Evolutionary conservation across 2,888 invertebrate species (phyloP), one percentile per base, ranked within the genome.

Genomic region (Plusia festucae): DNA sequence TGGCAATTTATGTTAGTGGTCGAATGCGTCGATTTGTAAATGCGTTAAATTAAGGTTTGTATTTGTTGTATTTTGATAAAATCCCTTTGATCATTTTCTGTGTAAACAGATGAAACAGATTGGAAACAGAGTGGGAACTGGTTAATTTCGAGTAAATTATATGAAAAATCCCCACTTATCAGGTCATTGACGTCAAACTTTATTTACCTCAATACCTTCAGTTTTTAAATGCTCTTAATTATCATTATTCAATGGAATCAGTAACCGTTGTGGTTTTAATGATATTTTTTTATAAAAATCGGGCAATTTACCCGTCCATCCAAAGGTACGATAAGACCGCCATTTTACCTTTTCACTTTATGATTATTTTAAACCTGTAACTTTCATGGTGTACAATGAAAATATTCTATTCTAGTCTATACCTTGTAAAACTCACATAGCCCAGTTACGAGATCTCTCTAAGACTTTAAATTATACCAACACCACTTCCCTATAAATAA

Each of bases 1-100:
- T 69, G 49, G 53, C 44, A 59, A 66, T 76, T 69, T 65, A 73
- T 58, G 55, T 24, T 65, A 58, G 51, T 53, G 51, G 60, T 54
- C 53, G 54, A 49, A 61, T 44, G 44, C 49, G 40, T 63, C 44
- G 64, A 74, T 70, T 69, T 60, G 64, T 70, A 60, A 54, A 62
- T 57, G 30, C 32, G 22, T 56, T 56, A 46, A 20, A 22, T 34
- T 49, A 57, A 60, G 54, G 57, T 53, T 51, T 60, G 30, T 75
- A 60, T 63, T 64, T 46, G 24, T 46, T 52, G 18, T 24, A 8
- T 56, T 64, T 69, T 58, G 30, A 44, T 27, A 20, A 22, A 49
- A 56, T 32, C 54, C 44, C 55, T 51, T 64, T 49, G 53, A 57
- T 57, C 0, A 52, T 60, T 51, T n/a, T n/a, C n/a, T 40, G 20